Evolutionary conservation across 1,140 invertebrate species (phyloP), one percentile per base, ranked within the genome.

Genomic region (Melanaphis sacchari): DNA sequence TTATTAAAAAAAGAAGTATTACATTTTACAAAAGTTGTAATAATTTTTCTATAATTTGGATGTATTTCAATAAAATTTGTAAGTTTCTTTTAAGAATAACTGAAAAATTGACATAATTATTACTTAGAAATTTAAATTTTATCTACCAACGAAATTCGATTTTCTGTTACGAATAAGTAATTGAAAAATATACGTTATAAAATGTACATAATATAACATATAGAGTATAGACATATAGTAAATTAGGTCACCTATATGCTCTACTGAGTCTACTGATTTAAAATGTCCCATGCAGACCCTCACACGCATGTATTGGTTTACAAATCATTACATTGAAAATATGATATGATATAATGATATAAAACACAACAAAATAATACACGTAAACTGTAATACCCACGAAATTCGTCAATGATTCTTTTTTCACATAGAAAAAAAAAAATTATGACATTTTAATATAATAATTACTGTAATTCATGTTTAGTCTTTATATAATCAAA

Each of bases 231-330:
- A 36, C 18, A 18, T 76, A 41, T 41, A 84, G 82, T 31, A 84
- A 84, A 84, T 84, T 84, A 84, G 38, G 82, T 84, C 82, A 8
- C 15, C 24, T 84, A 84, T 76, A 59, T 81, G 82, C 40, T 84
- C 82, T 38, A 40, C 81, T 84, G 81, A 84, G 24, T 84, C 82
- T 38, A 40, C 81, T 84, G 81, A 84, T 22, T 38, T 84, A 22
- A 84, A 41, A 22, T 41, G 82, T 84, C 82, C 38, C 24, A 5
- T 84, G 40, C 40, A 84, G 40, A 84, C 82, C 82, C 40, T 84
- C 40, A 41, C 24, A 40, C 82, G 81, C 38, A 26, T 26, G 82
- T 41, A 84, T 84, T 41, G 82, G 38, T 41, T 41, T 24, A 84
- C 40, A 26, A 84, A 41, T 41, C 24, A 84, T 84, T 84, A 41